A percentile compares a stretch with the other conserved stretches of the same genome.
Evolutionary conservation across 1,140 invertebrate species (phyloP).

Genomic region (Aphelinus certus): DNA sequence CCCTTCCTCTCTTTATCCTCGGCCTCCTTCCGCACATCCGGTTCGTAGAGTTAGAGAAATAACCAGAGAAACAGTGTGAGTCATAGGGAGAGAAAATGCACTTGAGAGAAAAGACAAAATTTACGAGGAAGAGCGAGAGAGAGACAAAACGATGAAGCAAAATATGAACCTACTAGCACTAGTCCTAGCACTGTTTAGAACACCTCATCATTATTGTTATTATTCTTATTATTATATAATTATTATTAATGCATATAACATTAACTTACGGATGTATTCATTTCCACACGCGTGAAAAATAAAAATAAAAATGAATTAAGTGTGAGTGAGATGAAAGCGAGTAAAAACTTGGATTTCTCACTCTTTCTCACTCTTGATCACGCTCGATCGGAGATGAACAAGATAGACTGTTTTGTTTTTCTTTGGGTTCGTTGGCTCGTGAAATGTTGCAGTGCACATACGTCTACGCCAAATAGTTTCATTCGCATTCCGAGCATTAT

Average conservation of each 20-base stretch:
- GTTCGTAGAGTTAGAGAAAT: too few relatives aligned
- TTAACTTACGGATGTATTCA: constrained; percentile 38
- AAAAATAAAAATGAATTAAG: neutral
- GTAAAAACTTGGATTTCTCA: neutral
- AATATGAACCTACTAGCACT: constrained; percentile 57
- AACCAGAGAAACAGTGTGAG: neutral
- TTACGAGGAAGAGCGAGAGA: constrained; percentile 11
- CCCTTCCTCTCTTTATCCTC: neutral
- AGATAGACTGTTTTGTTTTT: constrained; percentile 8
- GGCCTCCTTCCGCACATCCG: neutral
- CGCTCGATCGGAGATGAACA: constrained; percentile 4
- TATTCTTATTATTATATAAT: constrained; percentile 53
- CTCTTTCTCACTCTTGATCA: constrained; percentile 6
- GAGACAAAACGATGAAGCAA: constrained; percentile 27
- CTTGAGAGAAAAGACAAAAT: constrained; percentile 10
- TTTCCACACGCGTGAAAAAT: constrained; percentile 10
- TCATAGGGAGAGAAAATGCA: constrained; percentile 7
- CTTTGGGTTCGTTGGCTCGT: neutral
- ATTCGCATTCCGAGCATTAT: constrained; percentile 9
- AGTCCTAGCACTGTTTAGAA: constrained; percentile 67
- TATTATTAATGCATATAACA: constrained; percentile 37
- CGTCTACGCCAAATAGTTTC: constrained; percentile 6
- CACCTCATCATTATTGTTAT: constrained; percentile 64
- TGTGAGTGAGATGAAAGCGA: neutral
- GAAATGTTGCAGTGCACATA: constrained; percentile 3